These are phyloP conservation scores for Nibea albiflora DNA, from an alignment of 2,113 vertebrate genomes.

Conservation along the genomic window DNA sequence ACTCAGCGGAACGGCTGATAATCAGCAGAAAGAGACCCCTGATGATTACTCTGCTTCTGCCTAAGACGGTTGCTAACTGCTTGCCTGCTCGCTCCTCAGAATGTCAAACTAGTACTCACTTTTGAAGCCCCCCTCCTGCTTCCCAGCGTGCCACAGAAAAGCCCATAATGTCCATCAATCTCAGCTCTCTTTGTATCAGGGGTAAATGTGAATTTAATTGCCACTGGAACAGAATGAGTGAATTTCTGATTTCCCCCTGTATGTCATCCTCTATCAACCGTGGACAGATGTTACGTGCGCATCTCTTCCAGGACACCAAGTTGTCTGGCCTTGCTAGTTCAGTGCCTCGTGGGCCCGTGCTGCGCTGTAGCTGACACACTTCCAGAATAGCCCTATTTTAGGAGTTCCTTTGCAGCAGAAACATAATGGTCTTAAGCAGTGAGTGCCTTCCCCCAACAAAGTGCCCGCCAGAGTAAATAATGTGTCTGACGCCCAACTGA, in stretches of 20 bases:
- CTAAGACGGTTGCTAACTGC: constrained; percentile 69
- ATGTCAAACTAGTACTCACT: constrained; percentile 67
- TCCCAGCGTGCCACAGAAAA: constrained; percentile 34
- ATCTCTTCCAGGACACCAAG: constrained; percentile 37
- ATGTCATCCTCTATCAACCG: constrained; percentile 71
- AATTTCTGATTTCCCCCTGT: constrained; percentile 59
- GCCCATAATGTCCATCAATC: constrained; percentile 69
- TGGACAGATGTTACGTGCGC: constrained; percentile 56
- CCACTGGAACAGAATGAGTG: constrained; percentile 60
- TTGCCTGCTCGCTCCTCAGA: constrained; percentile 59
- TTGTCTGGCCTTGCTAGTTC: constrained; percentile 27
- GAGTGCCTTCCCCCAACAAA: constrained; percentile 46
- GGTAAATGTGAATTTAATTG: constrained; percentile 82
- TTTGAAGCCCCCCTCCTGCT: constrained; percentile 12
- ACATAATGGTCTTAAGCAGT: constrained; percentile 65
- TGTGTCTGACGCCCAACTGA: constrained; percentile 65
- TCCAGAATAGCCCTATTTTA: constrained; percentile 50
- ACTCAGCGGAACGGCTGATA: constrained; percentile 74
- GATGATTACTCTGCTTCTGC: constrained; percentile 75
- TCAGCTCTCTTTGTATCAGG: constrained; percentile 60
- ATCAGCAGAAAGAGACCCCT: constrained; percentile 79
- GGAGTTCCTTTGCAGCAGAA: constrained; percentile 56
- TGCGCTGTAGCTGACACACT: constrained; percentile 16
- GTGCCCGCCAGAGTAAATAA: constrained; percentile 67
- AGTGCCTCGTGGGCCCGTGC: constrained; percentile 28